These are phyloP conservation scores for Cryptotermes secundus DNA, from an alignment of 1,140 invertebrate species.

Conservation along the genomic window DNA sequence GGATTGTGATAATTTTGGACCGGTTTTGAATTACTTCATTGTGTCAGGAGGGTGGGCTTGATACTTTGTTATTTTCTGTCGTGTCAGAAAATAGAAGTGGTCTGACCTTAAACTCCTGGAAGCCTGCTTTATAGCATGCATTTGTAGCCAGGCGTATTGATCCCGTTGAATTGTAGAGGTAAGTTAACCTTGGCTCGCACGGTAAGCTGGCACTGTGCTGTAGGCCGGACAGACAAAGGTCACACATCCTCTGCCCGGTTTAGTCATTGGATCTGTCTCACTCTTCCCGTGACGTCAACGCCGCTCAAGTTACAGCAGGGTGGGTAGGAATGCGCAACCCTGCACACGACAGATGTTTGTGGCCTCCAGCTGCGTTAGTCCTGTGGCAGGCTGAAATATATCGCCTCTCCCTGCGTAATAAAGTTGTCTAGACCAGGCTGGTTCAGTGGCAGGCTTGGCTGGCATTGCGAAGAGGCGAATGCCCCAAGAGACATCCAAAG, in stretches of 20 bases:
- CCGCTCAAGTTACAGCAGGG: background rate
- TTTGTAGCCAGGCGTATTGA: background rate
- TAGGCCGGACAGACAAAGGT: slow-evolving; percentile 20
- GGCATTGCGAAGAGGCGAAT: background rate
- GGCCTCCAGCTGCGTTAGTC: background rate
- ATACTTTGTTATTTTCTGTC: too few relatives aligned
- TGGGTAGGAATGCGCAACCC: background rate
- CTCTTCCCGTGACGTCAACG: slow-evolving; percentile 24
- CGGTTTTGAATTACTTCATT: too few relatives aligned
- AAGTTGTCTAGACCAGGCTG: background rate
- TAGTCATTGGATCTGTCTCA: slow-evolving; percentile 12
- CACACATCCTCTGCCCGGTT: slow-evolving; percentile 26
- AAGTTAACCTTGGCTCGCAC: background rate
- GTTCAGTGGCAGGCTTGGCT: too few relatives aligned
- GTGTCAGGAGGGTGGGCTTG: too few relatives aligned
- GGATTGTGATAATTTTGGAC: too few relatives aligned
- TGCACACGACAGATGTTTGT: background rate
- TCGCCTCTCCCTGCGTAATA: background rate
- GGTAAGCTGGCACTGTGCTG: background rate
- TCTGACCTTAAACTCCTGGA: background rate
- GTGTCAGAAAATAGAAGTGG: background rate
- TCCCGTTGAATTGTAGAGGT: background rate
- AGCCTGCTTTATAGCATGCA: background rate
- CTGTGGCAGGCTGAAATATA: background rate
- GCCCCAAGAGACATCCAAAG: background rate